Conservation (phyloP, 2,888 invertebrate genomes). For the Drosophila prostipennis region DNA sequence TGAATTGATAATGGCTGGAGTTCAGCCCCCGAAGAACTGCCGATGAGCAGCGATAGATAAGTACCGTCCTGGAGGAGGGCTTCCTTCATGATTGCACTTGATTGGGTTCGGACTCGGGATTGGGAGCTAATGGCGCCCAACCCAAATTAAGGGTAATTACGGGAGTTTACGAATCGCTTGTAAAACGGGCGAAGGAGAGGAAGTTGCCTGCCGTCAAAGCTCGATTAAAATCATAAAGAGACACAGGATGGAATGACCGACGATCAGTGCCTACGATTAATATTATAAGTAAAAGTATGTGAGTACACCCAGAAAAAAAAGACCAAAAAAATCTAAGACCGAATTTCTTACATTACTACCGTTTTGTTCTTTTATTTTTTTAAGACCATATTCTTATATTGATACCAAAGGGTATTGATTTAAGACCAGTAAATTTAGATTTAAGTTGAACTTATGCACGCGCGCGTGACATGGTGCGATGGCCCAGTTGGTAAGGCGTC, state of each 20-base stretch:
- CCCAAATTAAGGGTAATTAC: conserved; percentile 32
- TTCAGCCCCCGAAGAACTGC: conserved; percentile 33
- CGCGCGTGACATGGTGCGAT: no score
- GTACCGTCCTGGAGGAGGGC: conserved; percentile 24
- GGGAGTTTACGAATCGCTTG: conserved; percentile 24
- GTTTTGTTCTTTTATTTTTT: no score
- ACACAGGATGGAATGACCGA: neutral
- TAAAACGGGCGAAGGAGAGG: conserved; percentile 6
- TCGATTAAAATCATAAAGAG: conserved; percentile 6
- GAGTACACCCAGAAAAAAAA: no score
- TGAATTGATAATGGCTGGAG: conserved; percentile 67
- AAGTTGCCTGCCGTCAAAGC: conserved; percentile 15
- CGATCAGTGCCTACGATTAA: conserved; percentile 7
- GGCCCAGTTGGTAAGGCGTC: no score
- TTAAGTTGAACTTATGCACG: no score
- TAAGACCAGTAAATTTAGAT: no score
- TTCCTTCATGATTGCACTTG: conserved; percentile 56
- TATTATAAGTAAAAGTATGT: neutral
- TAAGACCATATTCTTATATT: no score
- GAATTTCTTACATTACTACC: no score
- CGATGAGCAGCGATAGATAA: conserved; percentile 35
- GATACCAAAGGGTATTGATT: no score
- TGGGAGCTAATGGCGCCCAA: conserved; percentile 28
- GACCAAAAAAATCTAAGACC: no score
- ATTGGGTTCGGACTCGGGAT: conserved; percentile 45